These are phyloP conservation scores for Drosophila seclusa DNA, from an alignment of 2,888 invertebrate genomes.

Conservation along the genomic window DNA sequence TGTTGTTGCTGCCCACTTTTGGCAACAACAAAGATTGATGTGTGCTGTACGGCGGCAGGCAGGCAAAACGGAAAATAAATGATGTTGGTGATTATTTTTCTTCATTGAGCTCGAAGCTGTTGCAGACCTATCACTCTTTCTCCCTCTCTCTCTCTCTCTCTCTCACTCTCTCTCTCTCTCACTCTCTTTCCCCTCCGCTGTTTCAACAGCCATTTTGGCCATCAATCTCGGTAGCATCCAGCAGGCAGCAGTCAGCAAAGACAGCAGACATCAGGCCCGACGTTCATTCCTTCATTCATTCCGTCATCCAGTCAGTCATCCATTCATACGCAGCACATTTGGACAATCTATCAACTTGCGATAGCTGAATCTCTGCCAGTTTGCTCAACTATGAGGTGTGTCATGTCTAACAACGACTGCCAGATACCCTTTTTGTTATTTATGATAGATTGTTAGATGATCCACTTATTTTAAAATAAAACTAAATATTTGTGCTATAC, in stretches of 20 bases:
- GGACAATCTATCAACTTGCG: slow-evolving; percentile 69
- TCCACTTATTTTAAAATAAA: rapidly evolving
- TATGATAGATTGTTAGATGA: neutral
- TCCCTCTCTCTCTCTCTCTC: slow-evolving; percentile 12
- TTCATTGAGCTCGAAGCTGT: slow-evolving; percentile 78
- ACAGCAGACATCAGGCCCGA: slow-evolving; percentile 35
- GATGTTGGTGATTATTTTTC: slow-evolving; percentile 84
- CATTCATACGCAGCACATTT: slow-evolving; percentile 67
- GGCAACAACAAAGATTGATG: slow-evolving; percentile 83
- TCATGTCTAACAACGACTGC: neutral
- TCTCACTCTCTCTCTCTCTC: slow-evolving; percentile 4
- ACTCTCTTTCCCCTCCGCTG: slow-evolving; percentile 45
- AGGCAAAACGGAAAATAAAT: slow-evolving; percentile 83
- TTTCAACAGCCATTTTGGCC: slow-evolving; percentile 79
- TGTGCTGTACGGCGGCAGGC: slow-evolving; percentile 76
- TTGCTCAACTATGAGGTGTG: neutral
- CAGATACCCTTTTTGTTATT: neutral
- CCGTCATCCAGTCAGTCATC: slow-evolving; percentile 44
- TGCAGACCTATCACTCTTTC: slow-evolving; percentile 18
- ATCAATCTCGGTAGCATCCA: slow-evolving; percentile 70
- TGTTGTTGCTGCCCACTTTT: slow-evolving; percentile 66
- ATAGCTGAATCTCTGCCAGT: slow-evolving; percentile 24
- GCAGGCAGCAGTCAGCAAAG: slow-evolving; percentile 48
- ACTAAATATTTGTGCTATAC: neutral
- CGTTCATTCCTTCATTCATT: slow-evolving; percentile 52